Conservation (phyloP, 1,140 invertebrate species). For the Elysia chlorotica region DNA sequence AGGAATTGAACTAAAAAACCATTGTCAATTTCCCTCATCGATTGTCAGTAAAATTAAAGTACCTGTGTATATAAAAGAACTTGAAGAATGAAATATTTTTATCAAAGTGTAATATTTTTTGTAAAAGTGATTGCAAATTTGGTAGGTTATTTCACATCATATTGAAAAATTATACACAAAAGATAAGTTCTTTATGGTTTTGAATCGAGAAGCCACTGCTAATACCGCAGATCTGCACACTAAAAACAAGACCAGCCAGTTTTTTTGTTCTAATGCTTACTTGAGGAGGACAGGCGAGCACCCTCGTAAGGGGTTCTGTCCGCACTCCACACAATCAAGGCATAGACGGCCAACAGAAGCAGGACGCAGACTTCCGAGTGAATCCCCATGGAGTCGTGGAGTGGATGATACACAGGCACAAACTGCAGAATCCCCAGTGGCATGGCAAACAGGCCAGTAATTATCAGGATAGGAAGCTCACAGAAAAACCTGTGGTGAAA, state of each 20-base stretch:
- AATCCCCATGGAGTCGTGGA: conserved; percentile 72
- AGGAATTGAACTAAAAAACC: too few species aligned
- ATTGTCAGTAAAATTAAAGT: too few species aligned
- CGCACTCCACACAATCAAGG: conserved; percentile 63
- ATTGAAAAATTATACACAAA: too few species aligned
- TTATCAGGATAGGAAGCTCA: conserved; percentile 67
- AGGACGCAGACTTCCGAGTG: conserved; percentile 77
- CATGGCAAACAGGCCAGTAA: conserved; percentile 71
- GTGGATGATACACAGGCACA: conserved; percentile 74
- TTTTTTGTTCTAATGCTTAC: conserved; percentile 8
- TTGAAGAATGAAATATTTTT: too few species aligned
- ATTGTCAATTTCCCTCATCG: too few species aligned
- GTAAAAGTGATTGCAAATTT: too few species aligned
- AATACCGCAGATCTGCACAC: neutral
- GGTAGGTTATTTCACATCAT: too few species aligned
- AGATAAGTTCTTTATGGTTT: too few species aligned
- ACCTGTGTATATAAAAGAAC: too few species aligned
- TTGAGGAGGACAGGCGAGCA: conserved; percentile 2
- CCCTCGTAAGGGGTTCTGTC: conserved; percentile 34
- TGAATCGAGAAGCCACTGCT: too few species aligned
- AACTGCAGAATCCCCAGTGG: conserved; percentile 75
- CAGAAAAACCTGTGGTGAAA: conserved; percentile 62
- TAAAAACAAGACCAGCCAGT: neutral
- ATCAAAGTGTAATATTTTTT: too few species aligned
- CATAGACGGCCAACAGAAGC: conserved; percentile 66